Evolutionary conservation across 2,888 invertebrate genomes (phyloP).

Genomic region (Eucera pruinosa): DNA sequence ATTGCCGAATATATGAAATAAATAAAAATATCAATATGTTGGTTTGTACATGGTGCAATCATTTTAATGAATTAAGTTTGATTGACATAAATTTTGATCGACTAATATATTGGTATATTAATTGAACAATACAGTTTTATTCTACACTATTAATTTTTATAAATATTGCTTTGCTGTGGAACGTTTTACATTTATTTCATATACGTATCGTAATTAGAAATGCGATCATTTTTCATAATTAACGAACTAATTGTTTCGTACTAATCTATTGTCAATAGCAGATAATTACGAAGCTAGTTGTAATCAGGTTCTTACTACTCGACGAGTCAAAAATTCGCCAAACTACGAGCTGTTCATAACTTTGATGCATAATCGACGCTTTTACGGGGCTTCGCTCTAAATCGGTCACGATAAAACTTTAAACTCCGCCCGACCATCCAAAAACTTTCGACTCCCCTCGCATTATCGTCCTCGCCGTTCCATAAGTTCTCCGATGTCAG

Average conservation of each 20-base stretch:
- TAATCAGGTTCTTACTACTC: not conserved
- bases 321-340: slow-evolving; percentile 1
- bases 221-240: not conserved
- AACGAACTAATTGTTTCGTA: not conserved
- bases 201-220: too few species aligned
- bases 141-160: too few species aligned
- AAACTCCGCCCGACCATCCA: slow-evolving; percentile 43
- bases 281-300: not conserved
- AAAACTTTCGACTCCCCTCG: slow-evolving; percentile 48
- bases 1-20: too few species aligned
- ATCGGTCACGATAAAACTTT: slow-evolving; percentile 46
- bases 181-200: too few species aligned
- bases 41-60: too few species aligned
- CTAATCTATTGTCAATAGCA: not conserved
- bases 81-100: too few species aligned
- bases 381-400: slow-evolving; percentile 36
- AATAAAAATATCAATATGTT: too few species aligned
- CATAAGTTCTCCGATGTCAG: slow-evolving; percentile 31
- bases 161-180: too few species aligned
- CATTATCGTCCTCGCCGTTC: slow-evolving; percentile 30
- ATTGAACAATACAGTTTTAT: too few species aligned
- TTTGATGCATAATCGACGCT: slow-evolving; percentile 42
- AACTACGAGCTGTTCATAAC: slow-evolving; percentile 22
- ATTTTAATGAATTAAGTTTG: too few species aligned
- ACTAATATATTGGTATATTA: too few species aligned